Evolutionary conservation across 2,113 vertebrate genomes (phyloP).

Genomic region (Damaliscus lunatus): DNA sequence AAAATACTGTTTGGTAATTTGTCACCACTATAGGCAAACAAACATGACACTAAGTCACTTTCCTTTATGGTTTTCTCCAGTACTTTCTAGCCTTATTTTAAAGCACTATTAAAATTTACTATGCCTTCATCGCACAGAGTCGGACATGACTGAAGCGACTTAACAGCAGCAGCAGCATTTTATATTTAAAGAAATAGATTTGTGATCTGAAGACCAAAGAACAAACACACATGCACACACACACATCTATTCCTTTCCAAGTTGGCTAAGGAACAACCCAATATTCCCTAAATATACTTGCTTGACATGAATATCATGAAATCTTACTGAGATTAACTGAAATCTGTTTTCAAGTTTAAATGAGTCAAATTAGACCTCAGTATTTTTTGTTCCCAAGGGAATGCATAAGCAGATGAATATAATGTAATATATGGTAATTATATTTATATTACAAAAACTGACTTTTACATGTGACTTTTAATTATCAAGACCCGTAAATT

Average conservation of each 20-base stretch:
- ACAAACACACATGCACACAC: background rate
- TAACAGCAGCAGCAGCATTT: background rate
- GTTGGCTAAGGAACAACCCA: background rate
- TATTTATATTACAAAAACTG: background rate
- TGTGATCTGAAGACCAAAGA: background rate
- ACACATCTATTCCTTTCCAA: background rate
- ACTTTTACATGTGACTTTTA: conserved; percentile 23
- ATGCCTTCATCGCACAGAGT: background rate
- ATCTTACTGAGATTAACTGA: background rate
- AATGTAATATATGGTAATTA: background rate
- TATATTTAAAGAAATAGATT: background rate
- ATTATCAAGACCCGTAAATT: conserved; percentile 14
- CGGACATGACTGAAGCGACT: rapidly evolving
- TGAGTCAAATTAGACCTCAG: background rate
- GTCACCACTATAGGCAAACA: background rate
- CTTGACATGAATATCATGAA: background rate
- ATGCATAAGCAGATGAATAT: background rate
- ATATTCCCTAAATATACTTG: background rate
- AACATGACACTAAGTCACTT: background rate
- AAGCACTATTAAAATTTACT: conserved; percentile 18
- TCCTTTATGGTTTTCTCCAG: background rate
- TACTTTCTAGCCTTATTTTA: background rate
- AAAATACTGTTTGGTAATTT: conserved; percentile 28
- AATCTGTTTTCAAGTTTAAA: conserved; percentile 27
- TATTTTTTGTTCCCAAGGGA: background rate